Conservation (phyloP, 2,888 invertebrate genomes). For the Bedellia somnulentella region DNA sequence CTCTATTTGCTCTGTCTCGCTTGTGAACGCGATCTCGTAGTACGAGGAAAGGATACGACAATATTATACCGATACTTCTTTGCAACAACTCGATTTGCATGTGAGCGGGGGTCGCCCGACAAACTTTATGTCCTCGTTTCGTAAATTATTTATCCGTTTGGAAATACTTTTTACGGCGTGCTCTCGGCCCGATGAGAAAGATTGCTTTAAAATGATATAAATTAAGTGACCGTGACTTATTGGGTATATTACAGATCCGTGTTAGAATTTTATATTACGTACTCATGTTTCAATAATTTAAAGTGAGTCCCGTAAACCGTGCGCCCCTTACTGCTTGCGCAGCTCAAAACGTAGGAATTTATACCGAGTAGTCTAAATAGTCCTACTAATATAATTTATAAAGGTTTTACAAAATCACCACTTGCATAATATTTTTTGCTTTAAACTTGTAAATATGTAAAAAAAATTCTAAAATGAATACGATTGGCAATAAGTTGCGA, state of each 20-base stretch:
- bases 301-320: no score
- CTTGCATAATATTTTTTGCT: no score
- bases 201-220: conserved; percentile 41
- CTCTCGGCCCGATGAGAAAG: conserved; percentile 40
- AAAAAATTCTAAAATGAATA: no score
- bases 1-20: conserved; percentile 17
- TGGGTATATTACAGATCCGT: conserved; percentile 11
- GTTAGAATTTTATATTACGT: no score
- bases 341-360: no score
- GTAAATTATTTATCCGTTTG: conserved; percentile 59
- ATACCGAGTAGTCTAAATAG: no score
- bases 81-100: conserved; percentile 58
- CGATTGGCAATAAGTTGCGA: no score
- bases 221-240: conserved; percentile 45
- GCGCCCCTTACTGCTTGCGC: no score
- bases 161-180: conserved; percentile 55
- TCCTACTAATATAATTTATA: no score
- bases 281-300: no score
- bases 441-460: no score
- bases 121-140: conserved; percentile 60
- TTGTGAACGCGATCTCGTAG: conserved; percentile 16
- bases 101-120: conserved; percentile 47
- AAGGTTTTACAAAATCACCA: no score
- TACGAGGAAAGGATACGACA: conserved; percentile 33
- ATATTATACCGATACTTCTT: conserved; percentile 38